These are phyloP conservation scores for Melanargia galathea DNA, from an alignment of 2,888 invertebrate species.

Conservation along the genomic window DNA sequence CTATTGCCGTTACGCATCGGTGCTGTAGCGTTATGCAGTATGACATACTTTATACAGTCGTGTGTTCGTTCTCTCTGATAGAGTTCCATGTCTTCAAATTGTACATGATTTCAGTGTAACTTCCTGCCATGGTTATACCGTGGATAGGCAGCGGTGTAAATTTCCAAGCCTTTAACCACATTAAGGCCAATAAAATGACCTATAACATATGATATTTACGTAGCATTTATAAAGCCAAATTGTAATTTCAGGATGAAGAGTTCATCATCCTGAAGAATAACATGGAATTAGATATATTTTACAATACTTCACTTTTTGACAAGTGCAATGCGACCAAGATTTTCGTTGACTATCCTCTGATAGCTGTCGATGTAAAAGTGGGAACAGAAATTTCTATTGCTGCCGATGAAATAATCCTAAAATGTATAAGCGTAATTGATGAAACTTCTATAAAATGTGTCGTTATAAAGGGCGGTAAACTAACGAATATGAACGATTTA, in stretches of 20 bases:
- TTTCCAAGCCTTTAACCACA: too few species aligned
- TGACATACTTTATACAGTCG: too few species aligned
- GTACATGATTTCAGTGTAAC: too few species aligned
- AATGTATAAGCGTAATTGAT: conserved; percentile 48
- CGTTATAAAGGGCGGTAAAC: conserved; percentile 47
- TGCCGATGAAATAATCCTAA: conserved; percentile 50
- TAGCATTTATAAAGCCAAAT: neutral
- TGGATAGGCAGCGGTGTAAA: too few species aligned
- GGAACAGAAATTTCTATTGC: conserved; percentile 53
- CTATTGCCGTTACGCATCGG: too few species aligned
- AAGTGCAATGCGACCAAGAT: conserved; percentile 52
- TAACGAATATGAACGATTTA: conserved; percentile 48
- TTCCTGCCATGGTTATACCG: too few species aligned
- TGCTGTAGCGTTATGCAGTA: too few species aligned
- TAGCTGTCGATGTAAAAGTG: conserved; percentile 45
- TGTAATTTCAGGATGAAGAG: conserved; percentile 38
- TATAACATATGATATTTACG: too few species aligned
- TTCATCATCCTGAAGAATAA: conserved; percentile 37
- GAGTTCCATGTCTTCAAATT: too few species aligned
- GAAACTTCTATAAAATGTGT: conserved; percentile 51
- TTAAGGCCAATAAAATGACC: too few species aligned
- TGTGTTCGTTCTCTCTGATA: too few species aligned
- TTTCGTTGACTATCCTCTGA: conserved; percentile 55
- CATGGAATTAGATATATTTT: conserved; percentile 46
- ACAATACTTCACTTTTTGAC: conserved; percentile 46